A percentile compares a stretch with the other conserved stretches of the same genome.
phyloP scores from a whole-genome alignment of 2,888 invertebrate genomes.

The Ypsolopha sequella region DNA sequence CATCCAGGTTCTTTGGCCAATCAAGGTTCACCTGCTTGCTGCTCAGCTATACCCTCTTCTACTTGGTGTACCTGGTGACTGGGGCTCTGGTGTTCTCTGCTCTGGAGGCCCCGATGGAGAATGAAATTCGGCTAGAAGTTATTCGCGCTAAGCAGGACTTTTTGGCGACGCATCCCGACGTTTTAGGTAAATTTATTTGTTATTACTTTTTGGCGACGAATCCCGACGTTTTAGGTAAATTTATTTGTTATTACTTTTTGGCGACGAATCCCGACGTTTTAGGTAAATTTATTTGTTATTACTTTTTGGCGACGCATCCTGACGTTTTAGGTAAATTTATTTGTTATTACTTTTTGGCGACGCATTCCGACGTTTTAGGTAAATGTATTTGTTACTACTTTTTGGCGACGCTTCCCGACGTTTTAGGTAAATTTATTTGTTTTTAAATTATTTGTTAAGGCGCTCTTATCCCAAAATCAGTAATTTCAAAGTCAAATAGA shows the following conservation, averaged over 20 bases:
- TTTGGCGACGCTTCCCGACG: conserved; percentile 66
- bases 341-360: no score
- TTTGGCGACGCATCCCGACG: conserved; percentile 66
- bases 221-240: conserved; percentile 74
- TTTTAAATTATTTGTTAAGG: no score
- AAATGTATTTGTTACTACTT: no score
- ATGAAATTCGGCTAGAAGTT: conserved; percentile 60
- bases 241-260: background rate
- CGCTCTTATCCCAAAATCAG: no score
- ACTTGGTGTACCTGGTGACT: conserved; percentile 72
- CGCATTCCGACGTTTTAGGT: no score
- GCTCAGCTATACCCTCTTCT: conserved; percentile 67
- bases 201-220: conserved; percentile 25
- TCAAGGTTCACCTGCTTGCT: conserved; percentile 67
- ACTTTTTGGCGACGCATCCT: conserved; percentile 71
- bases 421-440: conserved; percentile 65
- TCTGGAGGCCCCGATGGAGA: conserved; percentile 75
- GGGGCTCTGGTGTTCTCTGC: conserved; percentile 78
- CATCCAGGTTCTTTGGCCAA: conserved; percentile 59
- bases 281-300: no score
- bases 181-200: conserved; percentile 68
- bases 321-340: conserved; percentile 70
- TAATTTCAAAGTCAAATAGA: no score
- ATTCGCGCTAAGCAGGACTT: conserved; percentile 68
- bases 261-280: no score